phyloP scores from a whole-genome alignment of 2,113 vertebrate species.

The Dendrocopos noguchii region DNA sequence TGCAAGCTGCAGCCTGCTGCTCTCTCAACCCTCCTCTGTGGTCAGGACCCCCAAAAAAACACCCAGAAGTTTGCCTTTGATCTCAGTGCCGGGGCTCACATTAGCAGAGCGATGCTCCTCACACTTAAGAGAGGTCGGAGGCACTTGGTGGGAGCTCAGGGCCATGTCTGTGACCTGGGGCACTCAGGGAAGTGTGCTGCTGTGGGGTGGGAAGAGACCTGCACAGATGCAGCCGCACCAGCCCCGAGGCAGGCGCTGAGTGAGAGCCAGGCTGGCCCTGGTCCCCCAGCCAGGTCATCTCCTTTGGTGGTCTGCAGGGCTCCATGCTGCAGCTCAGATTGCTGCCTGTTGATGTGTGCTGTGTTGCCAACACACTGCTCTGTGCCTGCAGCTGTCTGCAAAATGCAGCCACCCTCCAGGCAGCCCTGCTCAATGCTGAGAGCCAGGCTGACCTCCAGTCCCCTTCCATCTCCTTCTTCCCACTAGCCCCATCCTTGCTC shows the following conservation, averaged over 20 bases:
- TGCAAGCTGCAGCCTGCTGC: not conserved
- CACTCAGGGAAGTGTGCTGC: accelerated
- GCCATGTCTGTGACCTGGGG: not conserved
- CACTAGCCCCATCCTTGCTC: not conserved
- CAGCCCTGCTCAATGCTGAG: not conserved
- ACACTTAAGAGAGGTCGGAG: not conserved
- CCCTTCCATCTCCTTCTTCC: not conserved
- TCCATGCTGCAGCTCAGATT: not conserved
- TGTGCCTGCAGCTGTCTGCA: not conserved
- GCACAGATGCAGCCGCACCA: not conserved
- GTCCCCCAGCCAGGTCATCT: not conserved
- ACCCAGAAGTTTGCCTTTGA: not conserved
- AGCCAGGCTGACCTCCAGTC: not conserved
- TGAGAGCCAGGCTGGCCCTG: not conserved
- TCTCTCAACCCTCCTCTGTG: not conserved
- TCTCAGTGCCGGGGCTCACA: not conserved
- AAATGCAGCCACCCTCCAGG: not conserved
- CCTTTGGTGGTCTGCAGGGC: not conserved
- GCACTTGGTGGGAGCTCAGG: not conserved
- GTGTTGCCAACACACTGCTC: not conserved
- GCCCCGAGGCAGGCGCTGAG: not conserved
- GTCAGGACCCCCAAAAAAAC: not conserved
- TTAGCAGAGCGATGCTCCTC: not conserved
- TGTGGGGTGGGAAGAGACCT: accelerated
- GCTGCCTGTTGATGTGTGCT: not conserved